phyloP scores from a whole-genome alignment of 1,140 invertebrate genomes.

The Diprion similis region DNA sequence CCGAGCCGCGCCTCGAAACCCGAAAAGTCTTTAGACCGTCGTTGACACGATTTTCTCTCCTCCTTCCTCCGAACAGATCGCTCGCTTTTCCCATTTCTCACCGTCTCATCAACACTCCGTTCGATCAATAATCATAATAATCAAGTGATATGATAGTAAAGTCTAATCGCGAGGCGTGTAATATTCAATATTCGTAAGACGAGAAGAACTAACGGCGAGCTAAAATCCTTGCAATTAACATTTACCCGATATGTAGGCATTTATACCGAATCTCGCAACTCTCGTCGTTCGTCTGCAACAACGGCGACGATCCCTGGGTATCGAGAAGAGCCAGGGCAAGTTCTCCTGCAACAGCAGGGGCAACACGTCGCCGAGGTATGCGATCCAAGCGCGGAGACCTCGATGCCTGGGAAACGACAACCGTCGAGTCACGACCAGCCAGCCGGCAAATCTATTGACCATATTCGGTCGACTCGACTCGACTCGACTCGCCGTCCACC shows the following conservation, averaged over 20 bases:
- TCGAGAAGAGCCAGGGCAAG: not conserved
- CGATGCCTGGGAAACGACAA: conserved; percentile 4
- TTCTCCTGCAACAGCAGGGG: not conserved
- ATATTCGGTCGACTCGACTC: not conserved
- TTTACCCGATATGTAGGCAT: not conserved
- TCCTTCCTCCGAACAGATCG: no score
- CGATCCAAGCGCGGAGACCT: conserved; percentile 2
- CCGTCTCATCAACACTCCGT: no score
- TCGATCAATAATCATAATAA: no score
- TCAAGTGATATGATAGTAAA: no score
- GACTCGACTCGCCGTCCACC: no score
- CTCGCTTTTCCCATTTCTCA: no score
- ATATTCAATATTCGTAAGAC: no score
- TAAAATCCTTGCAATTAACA: not conserved
- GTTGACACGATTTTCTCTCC: no score
- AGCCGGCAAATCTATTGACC: not conserved
- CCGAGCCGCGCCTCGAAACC: not conserved
- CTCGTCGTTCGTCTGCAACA: not conserved
- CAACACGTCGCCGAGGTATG: conserved; percentile 1
- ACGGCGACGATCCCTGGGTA: not conserved
- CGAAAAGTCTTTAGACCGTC: no score
- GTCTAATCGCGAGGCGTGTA: no score
- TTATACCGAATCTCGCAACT: not conserved
- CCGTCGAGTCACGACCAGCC: not conserved
- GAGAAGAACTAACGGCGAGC: no score